Evolutionary conservation across 2,113 vertebrate species (phyloP).

Genomic region (Neolamprologus toae): DNA sequence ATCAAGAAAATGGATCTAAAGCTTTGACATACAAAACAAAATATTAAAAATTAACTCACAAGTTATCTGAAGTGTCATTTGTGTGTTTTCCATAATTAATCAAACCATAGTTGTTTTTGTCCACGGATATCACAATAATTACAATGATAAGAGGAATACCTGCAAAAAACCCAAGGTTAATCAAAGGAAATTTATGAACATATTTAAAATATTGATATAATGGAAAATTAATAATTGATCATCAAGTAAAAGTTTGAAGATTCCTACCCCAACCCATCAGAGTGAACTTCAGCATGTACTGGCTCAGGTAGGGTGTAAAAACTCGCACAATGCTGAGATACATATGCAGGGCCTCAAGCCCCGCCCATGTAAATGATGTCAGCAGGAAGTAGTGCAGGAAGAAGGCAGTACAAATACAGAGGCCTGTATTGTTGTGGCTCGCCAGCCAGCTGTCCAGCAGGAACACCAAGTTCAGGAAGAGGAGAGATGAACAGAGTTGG

Average conservation of each 20-base stretch:
- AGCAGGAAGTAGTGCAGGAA: constrained; percentile 96
- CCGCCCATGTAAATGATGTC: constrained; percentile 95
- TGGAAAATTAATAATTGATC: neutral
- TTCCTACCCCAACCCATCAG: constrained; percentile 86
- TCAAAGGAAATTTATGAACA: neutral
- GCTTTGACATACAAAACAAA: neutral
- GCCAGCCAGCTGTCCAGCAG: constrained; percentile 90
- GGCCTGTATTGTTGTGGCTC: constrained; percentile 44
- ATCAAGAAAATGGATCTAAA: neutral
- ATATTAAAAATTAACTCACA: constrained; percentile 73
- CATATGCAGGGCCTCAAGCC: constrained; percentile 95
- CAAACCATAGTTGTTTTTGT: constrained; percentile 83
- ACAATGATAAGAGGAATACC: constrained; percentile 85
- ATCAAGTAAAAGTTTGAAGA: neutral
- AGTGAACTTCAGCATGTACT: constrained; percentile 93
- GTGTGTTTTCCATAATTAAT: constrained; percentile 74
- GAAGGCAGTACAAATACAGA: constrained; percentile 86
- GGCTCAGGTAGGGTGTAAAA: constrained; percentile 78
- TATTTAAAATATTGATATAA: neutral
- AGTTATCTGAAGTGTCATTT: constrained; percentile 76
- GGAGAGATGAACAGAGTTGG: constrained; percentile 83
- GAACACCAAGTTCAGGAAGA: constrained; percentile 86
- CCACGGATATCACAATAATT: constrained; percentile 76
- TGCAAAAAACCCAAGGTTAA: constrained; percentile 32
- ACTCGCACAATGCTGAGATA: constrained; percentile 92